Conservation (phyloP, 2,797 vertebrate genomes). For the Buceros bicornis region DNA sequence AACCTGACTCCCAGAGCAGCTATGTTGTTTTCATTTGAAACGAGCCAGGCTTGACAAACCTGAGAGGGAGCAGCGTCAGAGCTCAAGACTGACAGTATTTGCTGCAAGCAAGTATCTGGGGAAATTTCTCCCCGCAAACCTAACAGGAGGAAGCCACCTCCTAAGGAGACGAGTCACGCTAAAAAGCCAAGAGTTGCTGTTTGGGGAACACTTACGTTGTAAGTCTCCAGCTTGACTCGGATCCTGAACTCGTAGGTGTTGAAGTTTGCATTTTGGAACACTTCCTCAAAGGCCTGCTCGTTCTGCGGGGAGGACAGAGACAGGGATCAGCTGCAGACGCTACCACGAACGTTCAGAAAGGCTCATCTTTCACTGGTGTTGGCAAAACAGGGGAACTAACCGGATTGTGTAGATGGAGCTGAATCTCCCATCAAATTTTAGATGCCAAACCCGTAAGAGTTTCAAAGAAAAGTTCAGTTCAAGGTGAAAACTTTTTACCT, state of each 20-base stretch:
- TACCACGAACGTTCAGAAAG: neutral
- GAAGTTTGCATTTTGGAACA: conserved; percentile 95
- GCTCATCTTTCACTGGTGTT: neutral
- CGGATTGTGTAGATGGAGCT: neutral
- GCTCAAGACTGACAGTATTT: neutral
- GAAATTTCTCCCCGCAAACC: neutral
- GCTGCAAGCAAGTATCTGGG: neutral
- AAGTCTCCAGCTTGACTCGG: conserved; percentile 94
- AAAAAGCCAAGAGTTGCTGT: neutral
- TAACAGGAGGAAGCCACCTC: conserved; percentile 17
- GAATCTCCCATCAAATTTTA: neutral
- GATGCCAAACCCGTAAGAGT: neutral
- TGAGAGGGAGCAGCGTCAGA: neutral
- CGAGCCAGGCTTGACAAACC: neutral
- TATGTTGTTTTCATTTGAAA: neutral
- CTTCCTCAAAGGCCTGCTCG: conserved; percentile 91
- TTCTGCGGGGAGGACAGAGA: conserved; percentile 84
- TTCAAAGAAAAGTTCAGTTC: neutral
- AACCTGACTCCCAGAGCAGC: neutral
- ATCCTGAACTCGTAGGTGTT: conserved; percentile 89
- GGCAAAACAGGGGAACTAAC: neutral
- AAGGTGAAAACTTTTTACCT: neutral
- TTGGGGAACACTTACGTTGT: conserved; percentile 89
- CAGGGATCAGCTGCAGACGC: conserved; percentile 2
- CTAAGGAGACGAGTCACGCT: neutral